phyloP scores from a whole-genome alignment of 2,797 vertebrate genomes.

The Mormyrus hasselquistii region DNA sequence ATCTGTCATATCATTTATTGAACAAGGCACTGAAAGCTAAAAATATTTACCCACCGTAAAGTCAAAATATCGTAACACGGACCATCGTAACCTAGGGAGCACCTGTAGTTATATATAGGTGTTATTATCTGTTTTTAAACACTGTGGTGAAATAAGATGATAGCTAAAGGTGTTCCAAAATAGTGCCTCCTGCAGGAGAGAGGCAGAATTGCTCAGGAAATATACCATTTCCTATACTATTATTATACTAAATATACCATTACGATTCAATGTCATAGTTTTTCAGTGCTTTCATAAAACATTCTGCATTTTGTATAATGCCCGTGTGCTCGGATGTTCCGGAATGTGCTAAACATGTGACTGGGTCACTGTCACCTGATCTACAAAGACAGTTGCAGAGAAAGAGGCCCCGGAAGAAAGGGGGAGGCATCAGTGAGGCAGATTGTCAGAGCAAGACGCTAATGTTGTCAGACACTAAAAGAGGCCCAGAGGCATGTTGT shows the following conservation, averaged over 20 bases:
- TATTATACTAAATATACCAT: neutral
- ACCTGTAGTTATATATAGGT: neutral
- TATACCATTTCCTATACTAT: neutral
- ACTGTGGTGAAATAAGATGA: neutral
- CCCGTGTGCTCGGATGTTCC: neutral
- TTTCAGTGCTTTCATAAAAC: neutral
- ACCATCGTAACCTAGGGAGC: neutral
- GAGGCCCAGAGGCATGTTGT: neutral
- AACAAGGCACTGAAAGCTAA: neutral
- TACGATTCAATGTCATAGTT: neutral
- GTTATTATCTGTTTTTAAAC: neutral
- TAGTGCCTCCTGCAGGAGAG: neutral
- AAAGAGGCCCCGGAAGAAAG: neutral
- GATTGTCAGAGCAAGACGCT: neutral
- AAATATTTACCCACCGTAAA: neutral
- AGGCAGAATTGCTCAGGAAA: neutral
- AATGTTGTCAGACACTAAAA: neutral
- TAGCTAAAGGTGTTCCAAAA: neutral
- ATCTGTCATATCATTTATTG: neutral
- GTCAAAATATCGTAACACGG: neutral
- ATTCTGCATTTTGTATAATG: neutral
- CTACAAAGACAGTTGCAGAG: neutral
- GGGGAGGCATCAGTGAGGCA: neutral
- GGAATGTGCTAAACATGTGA: constrained; percentile 16
- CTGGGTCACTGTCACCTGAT: neutral